Percentiles rank a stretch among this genome's conserved stretches.
These are phyloP conservation scores for Pseudopipra pipra DNA, from an alignment of 2,113 vertebrate genomes.

Conservation along the genomic window DNA sequence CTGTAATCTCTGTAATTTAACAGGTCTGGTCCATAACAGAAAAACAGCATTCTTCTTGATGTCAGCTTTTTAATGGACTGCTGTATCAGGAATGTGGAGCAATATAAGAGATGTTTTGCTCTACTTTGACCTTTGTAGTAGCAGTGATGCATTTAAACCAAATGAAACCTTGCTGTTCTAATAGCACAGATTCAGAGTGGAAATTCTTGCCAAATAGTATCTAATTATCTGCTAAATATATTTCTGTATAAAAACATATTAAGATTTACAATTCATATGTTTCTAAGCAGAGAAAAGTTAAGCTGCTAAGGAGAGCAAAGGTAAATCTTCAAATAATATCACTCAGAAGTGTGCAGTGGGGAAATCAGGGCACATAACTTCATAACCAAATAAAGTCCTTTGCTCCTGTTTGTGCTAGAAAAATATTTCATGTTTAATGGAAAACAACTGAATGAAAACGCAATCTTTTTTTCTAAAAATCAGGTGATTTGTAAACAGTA, in stretches of 20 bases:
- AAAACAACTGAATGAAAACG: background rate
- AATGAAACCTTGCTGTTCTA: background rate
- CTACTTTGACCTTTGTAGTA: constrained; percentile 4
- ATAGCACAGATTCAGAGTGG: background rate
- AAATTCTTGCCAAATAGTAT: background rate
- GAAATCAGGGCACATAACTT: background rate
- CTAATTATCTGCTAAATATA: background rate
- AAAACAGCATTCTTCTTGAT: background rate
- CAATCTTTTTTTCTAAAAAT: background rate
- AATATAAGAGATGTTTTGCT: background rate
- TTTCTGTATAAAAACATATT: background rate
- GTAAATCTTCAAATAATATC: background rate
- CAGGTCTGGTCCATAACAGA: background rate
- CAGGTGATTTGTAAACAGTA: background rate
- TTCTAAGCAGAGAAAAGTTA: background rate
- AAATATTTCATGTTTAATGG: background rate
- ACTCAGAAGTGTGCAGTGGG: background rate
- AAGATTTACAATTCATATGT: background rate
- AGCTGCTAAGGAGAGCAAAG: background rate
- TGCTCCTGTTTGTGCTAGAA: background rate
- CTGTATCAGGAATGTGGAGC: background rate
- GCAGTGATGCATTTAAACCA: background rate
- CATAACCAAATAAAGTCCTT: background rate
- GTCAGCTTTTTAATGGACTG: background rate
- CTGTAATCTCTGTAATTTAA: background rate